Conservation (phyloP, 2,113 vertebrate genomes). For the Oryctolagus cuniculus region DNA sequence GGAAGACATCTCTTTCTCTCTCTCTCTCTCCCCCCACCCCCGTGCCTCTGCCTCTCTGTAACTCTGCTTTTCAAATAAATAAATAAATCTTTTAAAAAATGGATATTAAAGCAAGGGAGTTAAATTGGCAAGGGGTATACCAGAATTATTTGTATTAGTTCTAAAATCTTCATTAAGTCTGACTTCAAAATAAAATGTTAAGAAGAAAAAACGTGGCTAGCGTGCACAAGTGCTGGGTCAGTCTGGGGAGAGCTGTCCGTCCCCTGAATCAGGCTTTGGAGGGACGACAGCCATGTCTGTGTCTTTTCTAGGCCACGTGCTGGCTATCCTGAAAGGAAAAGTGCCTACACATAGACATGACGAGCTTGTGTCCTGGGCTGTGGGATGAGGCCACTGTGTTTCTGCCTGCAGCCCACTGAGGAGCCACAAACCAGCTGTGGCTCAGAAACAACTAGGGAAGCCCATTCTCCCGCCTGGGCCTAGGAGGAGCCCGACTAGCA, state of each 20-base stretch:
- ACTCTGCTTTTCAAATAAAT: too few species aligned
- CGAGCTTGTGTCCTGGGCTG: not conserved
- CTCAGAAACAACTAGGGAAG: not conserved
- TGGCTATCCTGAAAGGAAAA: not conserved
- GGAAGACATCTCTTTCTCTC: too few species aligned
- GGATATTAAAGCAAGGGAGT: not conserved
- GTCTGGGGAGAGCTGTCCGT: not conserved
- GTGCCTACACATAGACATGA: not conserved
- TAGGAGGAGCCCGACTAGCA: not conserved
- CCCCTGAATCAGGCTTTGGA: accelerated
- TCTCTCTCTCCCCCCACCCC: too few species aligned
- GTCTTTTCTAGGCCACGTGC: not conserved
- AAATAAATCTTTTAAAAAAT: too few species aligned
- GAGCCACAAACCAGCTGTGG: not conserved
- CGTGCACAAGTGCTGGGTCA: not conserved
- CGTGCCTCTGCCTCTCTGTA: too few species aligned
- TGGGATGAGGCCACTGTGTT: not conserved
- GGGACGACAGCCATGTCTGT: not conserved
- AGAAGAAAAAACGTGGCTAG: not conserved
- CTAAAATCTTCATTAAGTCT: constrained; percentile 30
- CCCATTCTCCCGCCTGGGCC: not conserved
- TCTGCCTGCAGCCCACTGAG: not conserved
- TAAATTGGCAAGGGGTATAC: not conserved
- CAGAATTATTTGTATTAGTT: constrained; percentile 5
- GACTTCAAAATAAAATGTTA: constrained; percentile 47